These are phyloP conservation scores for Merluccius polli DNA, from an alignment of 2,797 vertebrate genomes.

Conservation along the genomic window DNA sequence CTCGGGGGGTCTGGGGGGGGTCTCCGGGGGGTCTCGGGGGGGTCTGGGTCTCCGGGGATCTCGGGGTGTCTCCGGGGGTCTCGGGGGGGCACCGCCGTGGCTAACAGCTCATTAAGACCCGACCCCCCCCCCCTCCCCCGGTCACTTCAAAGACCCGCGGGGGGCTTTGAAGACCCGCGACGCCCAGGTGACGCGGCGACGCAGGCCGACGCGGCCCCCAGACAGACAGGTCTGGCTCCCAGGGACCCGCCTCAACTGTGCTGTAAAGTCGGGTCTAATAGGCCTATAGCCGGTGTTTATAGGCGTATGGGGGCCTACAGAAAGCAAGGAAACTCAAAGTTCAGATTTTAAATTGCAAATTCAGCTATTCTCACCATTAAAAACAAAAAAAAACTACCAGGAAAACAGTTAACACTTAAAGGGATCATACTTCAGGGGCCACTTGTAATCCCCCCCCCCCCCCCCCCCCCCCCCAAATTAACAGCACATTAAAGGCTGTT, in stretches of 20 bases:
- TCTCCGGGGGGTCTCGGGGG: no score
- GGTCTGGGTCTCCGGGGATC: no score
- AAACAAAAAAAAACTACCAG: no score
- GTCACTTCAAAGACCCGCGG: constrained; percentile 49
- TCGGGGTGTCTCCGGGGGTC: no score
- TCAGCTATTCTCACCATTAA: background rate
- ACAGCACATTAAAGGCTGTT: background rate
- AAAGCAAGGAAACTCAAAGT: background rate
- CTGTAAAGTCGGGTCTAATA: no score
- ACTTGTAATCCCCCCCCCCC: background rate
- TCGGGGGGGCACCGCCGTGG: constrained; percentile 27
- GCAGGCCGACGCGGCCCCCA: no score
- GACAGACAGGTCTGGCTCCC: no score
- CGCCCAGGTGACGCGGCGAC: background rate
- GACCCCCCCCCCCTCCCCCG: no score
- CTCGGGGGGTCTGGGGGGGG: no score
- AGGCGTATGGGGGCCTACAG: background rate
- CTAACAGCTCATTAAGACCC: constrained; percentile 58
- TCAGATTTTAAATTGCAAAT: background rate
- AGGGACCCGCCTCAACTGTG: no score
- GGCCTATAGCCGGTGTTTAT: background rate
- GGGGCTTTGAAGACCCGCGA: constrained; percentile 49
- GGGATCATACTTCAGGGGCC: background rate
- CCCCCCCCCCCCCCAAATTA: background rate
- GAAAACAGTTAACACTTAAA: background rate